These are phyloP conservation scores for Leptopilina syphax DNA, from an alignment of 2,888 invertebrate genomes.

Conservation along the genomic window DNA sequence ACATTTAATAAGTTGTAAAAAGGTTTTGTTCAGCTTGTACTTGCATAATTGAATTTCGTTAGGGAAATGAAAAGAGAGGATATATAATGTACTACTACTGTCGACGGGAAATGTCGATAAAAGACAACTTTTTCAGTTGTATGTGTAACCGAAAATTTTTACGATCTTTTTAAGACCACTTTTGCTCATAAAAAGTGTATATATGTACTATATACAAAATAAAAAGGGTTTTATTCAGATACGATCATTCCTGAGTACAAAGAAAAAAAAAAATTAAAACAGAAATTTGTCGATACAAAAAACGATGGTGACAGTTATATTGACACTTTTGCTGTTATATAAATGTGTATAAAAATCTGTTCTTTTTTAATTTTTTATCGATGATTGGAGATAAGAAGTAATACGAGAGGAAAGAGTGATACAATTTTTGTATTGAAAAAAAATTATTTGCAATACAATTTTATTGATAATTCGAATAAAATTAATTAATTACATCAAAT, in stretches of 20 bases:
- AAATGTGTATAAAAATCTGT: slow-evolving; percentile 8
- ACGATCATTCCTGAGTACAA: slow-evolving; percentile 1
- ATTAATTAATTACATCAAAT: too few relatives aligned
- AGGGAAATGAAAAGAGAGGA: not conserved
- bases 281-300: slow-evolving; percentile 25
- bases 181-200: slow-evolving; percentile 18
- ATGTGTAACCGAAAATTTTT: slow-evolving; percentile 18
- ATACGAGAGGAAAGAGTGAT: not conserved
- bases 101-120: slow-evolving; percentile 7
- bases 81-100: slow-evolving; percentile 2
- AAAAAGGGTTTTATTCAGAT: not conserved
- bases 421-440: too few relatives aligned
- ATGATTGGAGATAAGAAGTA: not conserved
- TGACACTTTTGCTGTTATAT: slow-evolving; percentile 14
- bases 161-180: slow-evolving; percentile 14
- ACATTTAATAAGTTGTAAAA: not conserved
- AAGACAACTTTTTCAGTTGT: slow-evolving; percentile 25
- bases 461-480: too few relatives aligned
- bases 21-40: not conserved
- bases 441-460: too few relatives aligned
- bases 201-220: too few relatives aligned
- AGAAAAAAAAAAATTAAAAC: slow-evolving; percentile 1
- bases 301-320: slow-evolving; percentile 33
- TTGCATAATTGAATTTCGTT: slow-evolving; percentile 3
- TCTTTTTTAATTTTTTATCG: not conserved